A percentile compares a stretch with the other conserved stretches of the same genome.
Conservation (phyloP, 2,113 vertebrate species). For the Prionailurus viverrinus region DNA sequence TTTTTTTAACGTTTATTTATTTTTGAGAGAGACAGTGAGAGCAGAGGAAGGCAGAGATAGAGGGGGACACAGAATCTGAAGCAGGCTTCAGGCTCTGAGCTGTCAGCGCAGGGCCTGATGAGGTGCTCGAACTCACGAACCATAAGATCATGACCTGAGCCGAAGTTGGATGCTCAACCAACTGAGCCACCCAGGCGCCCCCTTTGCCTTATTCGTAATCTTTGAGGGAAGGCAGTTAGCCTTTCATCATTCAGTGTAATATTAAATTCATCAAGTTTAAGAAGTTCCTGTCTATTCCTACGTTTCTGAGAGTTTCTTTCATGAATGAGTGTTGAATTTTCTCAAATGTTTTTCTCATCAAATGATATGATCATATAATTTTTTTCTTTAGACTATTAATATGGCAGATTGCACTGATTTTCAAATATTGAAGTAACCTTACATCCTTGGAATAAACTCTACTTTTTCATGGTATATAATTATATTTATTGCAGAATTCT, state of each 20-base stretch:
- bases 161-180: too few species aligned
- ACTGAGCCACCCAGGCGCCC: too few species aligned
- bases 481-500: slow-evolving; percentile 9
- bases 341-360: neutral
- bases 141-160: too few species aligned
- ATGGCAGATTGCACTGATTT: neutral
- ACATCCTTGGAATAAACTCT: neutral
- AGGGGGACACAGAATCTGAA: too few species aligned
- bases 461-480: neutral
- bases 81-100: too few species aligned
- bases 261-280: neutral
- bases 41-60: too few species aligned
- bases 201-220: neutral
- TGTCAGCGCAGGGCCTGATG: too few species aligned
- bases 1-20: too few species aligned
- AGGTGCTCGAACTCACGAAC: too few species aligned
- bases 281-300: neutral
- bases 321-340: neutral
- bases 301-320: neutral
- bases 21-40: too few species aligned
- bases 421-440: slow-evolving; percentile 9
- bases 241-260: neutral
- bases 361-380: neutral
- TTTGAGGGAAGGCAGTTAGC: neutral
- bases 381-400: slow-evolving; percentile 8